Percentiles rank a stretch among this genome's conserved stretches.
Conservation (phyloP, 2,113 vertebrate species). For the Laticauda laticaudata region DNA sequence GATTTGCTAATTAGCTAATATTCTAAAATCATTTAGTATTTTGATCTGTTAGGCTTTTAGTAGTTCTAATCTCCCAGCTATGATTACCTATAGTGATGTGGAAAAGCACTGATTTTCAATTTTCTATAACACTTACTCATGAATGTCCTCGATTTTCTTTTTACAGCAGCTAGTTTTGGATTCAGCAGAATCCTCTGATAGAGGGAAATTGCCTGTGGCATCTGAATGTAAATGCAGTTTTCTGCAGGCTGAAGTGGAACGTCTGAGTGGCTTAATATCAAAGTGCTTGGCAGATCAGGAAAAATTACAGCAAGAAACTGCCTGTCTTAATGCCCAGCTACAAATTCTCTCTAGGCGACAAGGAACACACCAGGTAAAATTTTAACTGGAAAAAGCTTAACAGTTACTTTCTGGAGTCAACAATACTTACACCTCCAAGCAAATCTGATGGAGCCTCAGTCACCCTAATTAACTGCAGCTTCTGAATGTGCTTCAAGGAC, state of each 20-base stretch:
- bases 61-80: not conserved
- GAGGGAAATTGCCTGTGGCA: conserved; percentile 45
- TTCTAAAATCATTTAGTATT: conserved; percentile 6
- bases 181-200: conserved; percentile 57
- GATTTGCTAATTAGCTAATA: not conserved
- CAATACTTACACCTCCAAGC: not conserved
- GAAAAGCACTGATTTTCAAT: not conserved
- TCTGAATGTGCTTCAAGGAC: not conserved
- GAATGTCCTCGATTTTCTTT: not conserved
- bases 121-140: not conserved
- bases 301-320: conserved; percentile 71
- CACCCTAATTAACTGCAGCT: not conserved
- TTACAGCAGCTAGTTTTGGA: conserved; percentile 71
- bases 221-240: conserved; percentile 63
- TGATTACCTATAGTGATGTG: not conserved
- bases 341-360: conserved; percentile 66
- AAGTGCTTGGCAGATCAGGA: conserved; percentile 75
- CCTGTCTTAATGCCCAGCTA: conserved; percentile 67
- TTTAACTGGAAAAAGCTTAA: not conserved
- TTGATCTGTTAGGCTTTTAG: accelerated
- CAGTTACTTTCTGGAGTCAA: not conserved
- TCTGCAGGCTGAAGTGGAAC: conserved; percentile 65
- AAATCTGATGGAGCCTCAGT: not conserved
- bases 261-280: conserved; percentile 68
- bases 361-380: conserved; percentile 67